A percentile compares a stretch with the other conserved stretches of the same genome.
These are phyloP conservation scores for Polyergus mexicanus DNA, from an alignment of 1,140 invertebrate genomes.

Conservation along the genomic window DNA sequence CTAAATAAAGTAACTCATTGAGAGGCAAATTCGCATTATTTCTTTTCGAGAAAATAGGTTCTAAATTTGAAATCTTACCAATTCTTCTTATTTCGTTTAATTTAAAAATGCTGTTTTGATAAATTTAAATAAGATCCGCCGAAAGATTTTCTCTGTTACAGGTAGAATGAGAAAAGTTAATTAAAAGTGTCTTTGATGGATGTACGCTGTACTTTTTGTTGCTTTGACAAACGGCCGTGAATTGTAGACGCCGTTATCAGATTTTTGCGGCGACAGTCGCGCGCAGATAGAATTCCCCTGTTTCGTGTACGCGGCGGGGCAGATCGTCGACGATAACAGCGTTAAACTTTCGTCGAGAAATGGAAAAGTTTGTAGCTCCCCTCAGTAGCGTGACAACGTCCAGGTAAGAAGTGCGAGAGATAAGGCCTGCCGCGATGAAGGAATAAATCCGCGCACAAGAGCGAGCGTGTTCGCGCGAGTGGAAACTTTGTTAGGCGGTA, in stretches of 20 bases:
- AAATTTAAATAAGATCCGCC: not conserved
- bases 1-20: not conserved
- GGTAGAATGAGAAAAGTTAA: not conserved
- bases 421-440: slow-evolving; percentile 12
- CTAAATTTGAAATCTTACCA: not conserved
- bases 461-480: not conserved
- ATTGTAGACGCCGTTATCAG: slow-evolving; percentile 39
- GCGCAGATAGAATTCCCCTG: slow-evolving; percentile 20
- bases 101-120: not conserved
- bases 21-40: not conserved
- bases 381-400: slow-evolving; percentile 38
- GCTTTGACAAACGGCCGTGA: slow-evolving; percentile 39
- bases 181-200: slow-evolving; percentile 28
- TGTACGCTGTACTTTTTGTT: not conserved
- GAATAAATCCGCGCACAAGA: slow-evolving; percentile 56
- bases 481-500: slow-evolving; percentile 43
- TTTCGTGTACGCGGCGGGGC: slow-evolving; percentile 14
- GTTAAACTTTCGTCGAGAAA: slow-evolving; percentile 50
- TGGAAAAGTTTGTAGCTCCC: slow-evolving; percentile 48
- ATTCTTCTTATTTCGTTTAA: not conserved
- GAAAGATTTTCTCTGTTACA: not conserved
- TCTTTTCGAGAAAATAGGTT: not conserved
- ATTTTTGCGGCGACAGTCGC: slow-evolving; percentile 4
- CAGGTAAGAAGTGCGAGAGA: slow-evolving; percentile 28
- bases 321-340: slow-evolving; percentile 50